These are phyloP conservation scores for Stegodyphus mimosarum DNA, from an alignment of 1,140 invertebrate species.

Conservation along the genomic window DNA sequence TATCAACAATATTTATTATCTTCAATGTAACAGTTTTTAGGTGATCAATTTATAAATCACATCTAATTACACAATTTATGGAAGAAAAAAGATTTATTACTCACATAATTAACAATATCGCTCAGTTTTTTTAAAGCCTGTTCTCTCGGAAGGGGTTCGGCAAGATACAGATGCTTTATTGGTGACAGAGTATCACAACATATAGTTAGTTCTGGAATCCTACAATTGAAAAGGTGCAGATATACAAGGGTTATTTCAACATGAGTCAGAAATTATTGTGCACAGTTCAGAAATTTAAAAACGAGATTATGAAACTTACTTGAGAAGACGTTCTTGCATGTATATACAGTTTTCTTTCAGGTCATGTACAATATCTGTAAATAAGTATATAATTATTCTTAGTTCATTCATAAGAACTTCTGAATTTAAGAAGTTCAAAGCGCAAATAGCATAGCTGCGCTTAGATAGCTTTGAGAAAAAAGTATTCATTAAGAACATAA, in stretches of 20 bases:
- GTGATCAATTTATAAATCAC: too few species aligned
- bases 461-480: too few species aligned
- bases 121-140: slow-evolving; percentile 70
- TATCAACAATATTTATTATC: too few species aligned
- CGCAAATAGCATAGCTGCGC: too few species aligned
- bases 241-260: background rate
- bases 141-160: slow-evolving; percentile 69
- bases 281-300: background rate
- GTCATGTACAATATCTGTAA: slow-evolving; percentile 50
- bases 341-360: slow-evolving; percentile 62
- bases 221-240: slow-evolving; percentile 28
- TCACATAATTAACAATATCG: slow-evolving; percentile 74
- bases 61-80: too few species aligned
- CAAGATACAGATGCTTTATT: slow-evolving; percentile 82
- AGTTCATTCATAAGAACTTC: too few species aligned
- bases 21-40: too few species aligned
- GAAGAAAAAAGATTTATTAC: slow-evolving; percentile 40
- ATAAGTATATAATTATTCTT: too few species aligned
- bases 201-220: slow-evolving; percentile 72
- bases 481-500: too few species aligned
- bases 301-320: slow-evolving; percentile 59
- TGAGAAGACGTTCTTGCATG: slow-evolving; percentile 64
- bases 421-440: too few species aligned
- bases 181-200: slow-evolving; percentile 77
- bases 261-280: background rate